Conservation (phyloP, 2,797 vertebrate species). For the Leptatherina wallacei region DNA sequence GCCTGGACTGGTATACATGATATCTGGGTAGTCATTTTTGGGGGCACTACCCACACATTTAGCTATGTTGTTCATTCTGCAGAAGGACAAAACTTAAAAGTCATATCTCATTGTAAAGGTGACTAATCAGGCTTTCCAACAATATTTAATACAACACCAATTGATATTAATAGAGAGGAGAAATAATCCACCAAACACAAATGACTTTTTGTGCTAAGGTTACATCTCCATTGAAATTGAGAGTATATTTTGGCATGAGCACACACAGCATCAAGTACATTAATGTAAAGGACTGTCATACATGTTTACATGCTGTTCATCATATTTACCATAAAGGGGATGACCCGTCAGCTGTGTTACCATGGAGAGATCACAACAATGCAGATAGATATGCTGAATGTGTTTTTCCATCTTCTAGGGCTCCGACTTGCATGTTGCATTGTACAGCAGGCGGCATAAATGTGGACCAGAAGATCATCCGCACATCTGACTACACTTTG, state of each 20-base stretch:
- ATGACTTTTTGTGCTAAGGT: too few relatives aligned
- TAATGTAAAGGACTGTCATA: constrained; percentile 13
- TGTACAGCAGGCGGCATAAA: constrained; percentile 42
- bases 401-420: constrained; percentile 49
- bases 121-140: too few relatives aligned
- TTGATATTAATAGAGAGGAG: too few relatives aligned
- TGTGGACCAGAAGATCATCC: constrained; percentile 33
- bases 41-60: too few relatives aligned
- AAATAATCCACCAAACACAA: too few relatives aligned
- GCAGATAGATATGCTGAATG: constrained; percentile 54
- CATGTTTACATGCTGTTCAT: constrained; percentile 35
- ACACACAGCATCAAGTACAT: neutral
- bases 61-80: too few relatives aligned
- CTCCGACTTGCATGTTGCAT: constrained; percentile 67
- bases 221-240: neutral
- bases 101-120: too few relatives aligned
- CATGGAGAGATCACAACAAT: constrained; percentile 6
- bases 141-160: too few relatives aligned
- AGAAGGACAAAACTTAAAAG: too few relatives aligned
- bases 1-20: too few relatives aligned
- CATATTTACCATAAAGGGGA: constrained; percentile 6
- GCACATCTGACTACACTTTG: constrained; percentile 39
- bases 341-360: neutral
- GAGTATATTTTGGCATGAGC: neutral
- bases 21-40: too few relatives aligned